Percentiles rank a stretch among this genome's conserved stretches.
Conservation (phyloP, 2,888 invertebrate species). For the Stegophylla sp. region DNA sequence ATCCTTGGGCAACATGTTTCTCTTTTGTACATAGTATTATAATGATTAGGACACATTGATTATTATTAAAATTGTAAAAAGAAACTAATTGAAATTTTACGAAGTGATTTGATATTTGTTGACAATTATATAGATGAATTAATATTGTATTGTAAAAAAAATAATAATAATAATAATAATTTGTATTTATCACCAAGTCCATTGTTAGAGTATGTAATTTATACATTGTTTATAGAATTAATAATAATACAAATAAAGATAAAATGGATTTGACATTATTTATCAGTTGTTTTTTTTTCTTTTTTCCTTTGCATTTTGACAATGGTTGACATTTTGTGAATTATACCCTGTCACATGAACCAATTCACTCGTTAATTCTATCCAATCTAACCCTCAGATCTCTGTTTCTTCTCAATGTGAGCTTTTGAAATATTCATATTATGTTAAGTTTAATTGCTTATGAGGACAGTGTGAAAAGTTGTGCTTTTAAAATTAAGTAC, state of each 20-base stretch:
- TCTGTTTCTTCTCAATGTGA: too few species aligned
- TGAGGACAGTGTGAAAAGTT: too few species aligned
- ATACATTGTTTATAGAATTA: slow-evolving; percentile 41
- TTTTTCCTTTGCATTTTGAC: background rate
- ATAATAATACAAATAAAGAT: slow-evolving; percentile 23
- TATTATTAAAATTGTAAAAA: slow-evolving; percentile 53
- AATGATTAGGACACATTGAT: slow-evolving; percentile 41
- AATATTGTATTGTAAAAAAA: slow-evolving; percentile 51
- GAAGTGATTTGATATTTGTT: slow-evolving; percentile 36
- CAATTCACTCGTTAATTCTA: too few species aligned
- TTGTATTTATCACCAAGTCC: slow-evolving; percentile 41
- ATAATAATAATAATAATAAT: background rate
- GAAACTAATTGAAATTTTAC: slow-evolving; percentile 15
- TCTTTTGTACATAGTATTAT: slow-evolving; percentile 51
- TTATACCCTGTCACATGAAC: too few species aligned
- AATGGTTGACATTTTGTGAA: too few species aligned
- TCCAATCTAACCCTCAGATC: too few species aligned
- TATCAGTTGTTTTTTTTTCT: background rate
- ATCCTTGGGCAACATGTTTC: slow-evolving; percentile 43
- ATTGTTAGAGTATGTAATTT: slow-evolving; percentile 39
- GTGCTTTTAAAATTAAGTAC: too few species aligned
- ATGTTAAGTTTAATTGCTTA: too few species aligned
- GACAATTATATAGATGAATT: slow-evolving; percentile 32
- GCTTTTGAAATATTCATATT: too few species aligned
- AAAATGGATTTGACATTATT: slow-evolving; percentile 6